A percentile compares a stretch with the other conserved stretches of the same genome.
These are phyloP conservation scores for Hydropsyche betteni DNA, from an alignment of 2,888 invertebrate species.

Conservation along the genomic window DNA sequence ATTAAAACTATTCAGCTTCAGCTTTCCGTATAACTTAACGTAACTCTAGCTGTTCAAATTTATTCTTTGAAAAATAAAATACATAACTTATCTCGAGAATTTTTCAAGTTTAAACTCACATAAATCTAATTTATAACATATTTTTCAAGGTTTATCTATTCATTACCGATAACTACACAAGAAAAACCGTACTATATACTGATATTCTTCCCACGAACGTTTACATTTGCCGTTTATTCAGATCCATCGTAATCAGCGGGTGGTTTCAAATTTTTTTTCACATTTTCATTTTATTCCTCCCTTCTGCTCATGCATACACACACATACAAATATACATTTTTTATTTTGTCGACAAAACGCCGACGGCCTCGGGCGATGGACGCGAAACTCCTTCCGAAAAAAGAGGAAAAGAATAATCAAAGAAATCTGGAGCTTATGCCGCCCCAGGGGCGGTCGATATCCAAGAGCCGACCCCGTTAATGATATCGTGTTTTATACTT, in stretches of 20 bases:
- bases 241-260: background rate
- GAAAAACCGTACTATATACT: too few relatives aligned
- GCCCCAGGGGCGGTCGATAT: conserved; percentile 21
- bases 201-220: background rate
- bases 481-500: conserved; percentile 19
- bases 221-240: conserved; percentile 8
- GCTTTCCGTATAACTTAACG: too few relatives aligned
- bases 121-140: too few relatives aligned
- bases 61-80: too few relatives aligned
- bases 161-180: too few relatives aligned
- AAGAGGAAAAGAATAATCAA: conserved; percentile 31
- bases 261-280: background rate
- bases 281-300: background rate
- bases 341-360: conserved; percentile 5
- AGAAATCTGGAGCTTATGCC: conserved; percentile 27
- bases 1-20: too few relatives aligned
- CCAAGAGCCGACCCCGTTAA: conserved; percentile 20
- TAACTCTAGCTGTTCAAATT: too few relatives aligned
- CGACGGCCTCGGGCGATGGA: conserved; percentile 19
- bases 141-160: too few relatives aligned
- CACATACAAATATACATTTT: background rate
- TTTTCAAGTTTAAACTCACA: too few relatives aligned
- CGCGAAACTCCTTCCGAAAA: conserved; percentile 27
- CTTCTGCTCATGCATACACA: background rate
- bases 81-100: too few relatives aligned